Evolutionary conservation across 2,888 invertebrate genomes (phyloP), one percentile per base, ranked within the genome.

Genomic region (Lasioglossum vierecki): DNA sequence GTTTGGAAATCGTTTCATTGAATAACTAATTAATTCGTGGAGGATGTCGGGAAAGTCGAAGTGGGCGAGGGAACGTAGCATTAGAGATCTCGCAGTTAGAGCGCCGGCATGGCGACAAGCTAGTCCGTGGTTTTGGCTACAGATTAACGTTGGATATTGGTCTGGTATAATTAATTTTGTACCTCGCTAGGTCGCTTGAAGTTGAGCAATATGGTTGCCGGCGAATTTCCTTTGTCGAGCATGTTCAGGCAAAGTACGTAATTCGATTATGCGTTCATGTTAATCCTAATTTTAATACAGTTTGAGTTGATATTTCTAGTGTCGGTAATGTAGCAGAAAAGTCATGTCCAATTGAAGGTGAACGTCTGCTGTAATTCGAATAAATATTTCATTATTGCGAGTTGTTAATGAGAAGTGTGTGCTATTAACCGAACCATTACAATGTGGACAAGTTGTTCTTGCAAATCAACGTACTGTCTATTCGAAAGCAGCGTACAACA

Each of bases 21-120:
- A 49, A 49, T 18, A 41, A 30, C 26, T 57, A 44, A 71, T 78
- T 78, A 22, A 78, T 78, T 78, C 57, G 41, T 26, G 26, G 26
- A 39, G 78, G 78, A 71, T 57, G 39, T 57, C 30, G 78, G n/a
- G 53, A 53, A 41, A 6, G 71, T 30, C 26, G 63, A n/a, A 22
- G 22, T n/a, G 49, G 70, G 26, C 30, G 71, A 44, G 4, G 41
- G 70, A 39, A 26, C 15, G 13, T 60, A 60, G 26, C 75, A 26
- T 60, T 30, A 18, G 60, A 30, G 44, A 78, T 57, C 57, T 78
- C 26, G 77, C 76, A 63, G 26, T 26, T 30, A 63, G 63, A 63
- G 30, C 30, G 63, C 15, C 15, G 63, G 63, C 63, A 63, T 13
- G 63, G 15, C 63, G 26, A 30, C 6, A 5, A 63, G 63, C 8